Evolutionary conservation across 2,888 invertebrate species (phyloP).

Genomic region (Perizoma affinitatum): DNA sequence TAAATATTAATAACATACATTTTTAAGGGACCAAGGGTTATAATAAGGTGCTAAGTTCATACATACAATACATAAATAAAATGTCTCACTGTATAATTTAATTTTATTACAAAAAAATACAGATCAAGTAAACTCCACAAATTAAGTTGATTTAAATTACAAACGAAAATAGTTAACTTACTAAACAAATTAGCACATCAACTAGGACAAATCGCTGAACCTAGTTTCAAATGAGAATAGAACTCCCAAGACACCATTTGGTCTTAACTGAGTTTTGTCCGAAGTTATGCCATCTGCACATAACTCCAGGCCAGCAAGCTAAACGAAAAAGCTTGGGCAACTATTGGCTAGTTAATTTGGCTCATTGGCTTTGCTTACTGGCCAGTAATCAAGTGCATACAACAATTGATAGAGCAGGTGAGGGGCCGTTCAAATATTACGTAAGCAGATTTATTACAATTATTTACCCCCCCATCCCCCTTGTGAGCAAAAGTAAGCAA

Average conservation of each 20-base stretch:
- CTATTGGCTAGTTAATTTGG: not conserved
- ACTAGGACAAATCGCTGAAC: constrained; percentile 16
- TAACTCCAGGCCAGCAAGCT: constrained; percentile 11
- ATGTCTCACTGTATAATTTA: constrained; percentile 43
- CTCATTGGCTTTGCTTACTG: not conserved
- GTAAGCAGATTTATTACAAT: too few relatives aligned
- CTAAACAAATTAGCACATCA: constrained; percentile 38
- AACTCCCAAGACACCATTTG: not conserved
- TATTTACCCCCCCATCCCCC: too few relatives aligned
- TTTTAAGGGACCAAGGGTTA: constrained; percentile 11
- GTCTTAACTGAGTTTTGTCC: not conserved
- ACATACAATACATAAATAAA: constrained; percentile 37
- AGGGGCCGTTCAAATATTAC: too few relatives aligned
- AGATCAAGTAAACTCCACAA: constrained; percentile 60
- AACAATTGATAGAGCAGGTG: too few relatives aligned
- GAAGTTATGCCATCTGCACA: constrained; percentile 30
- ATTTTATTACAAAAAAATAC: constrained; percentile 68
- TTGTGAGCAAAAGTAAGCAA: too few relatives aligned
- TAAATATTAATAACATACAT: not conserved
- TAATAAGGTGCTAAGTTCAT: constrained; percentile 10
- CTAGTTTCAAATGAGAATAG: constrained; percentile 12
- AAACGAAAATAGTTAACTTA: constrained; percentile 38
- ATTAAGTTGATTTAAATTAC: constrained; percentile 32
- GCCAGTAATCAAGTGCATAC: not conserved
- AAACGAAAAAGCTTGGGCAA: not conserved